Base-by-base conservation (phyloP, 2,888 invertebrate genomes). In the Rhimphoctona megacephalus region DNA sequence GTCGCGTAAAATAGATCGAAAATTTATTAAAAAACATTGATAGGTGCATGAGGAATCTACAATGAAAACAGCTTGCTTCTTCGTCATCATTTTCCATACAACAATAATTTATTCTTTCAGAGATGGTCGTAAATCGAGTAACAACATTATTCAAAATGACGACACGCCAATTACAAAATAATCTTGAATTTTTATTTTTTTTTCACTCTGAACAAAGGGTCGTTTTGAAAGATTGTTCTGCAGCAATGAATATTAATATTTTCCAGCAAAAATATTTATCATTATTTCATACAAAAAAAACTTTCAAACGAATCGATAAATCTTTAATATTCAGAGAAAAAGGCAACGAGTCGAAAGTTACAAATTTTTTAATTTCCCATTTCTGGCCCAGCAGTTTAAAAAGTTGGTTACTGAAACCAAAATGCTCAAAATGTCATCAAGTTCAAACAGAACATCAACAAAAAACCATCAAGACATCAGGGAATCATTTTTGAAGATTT, bases 41-140 rank as follows among this genome's bases (percentile, higher is more conserved):
- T 19, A 72, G 61, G 39, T 54, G 73, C 78, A 69, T 81, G 87
- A 73, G 87, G 83, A 87, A 78, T 85, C 78, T 78, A 79, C 87
- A 82, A 77, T 73, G 66, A 33, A 87, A 72, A 83, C 54, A 72
- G 78, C 43, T 87, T 80, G 82, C 82, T 25, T 57, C 76, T 81
- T 46, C 57, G 72, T 64, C 69, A 76, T 69, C 46, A 82, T 77
- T 49, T 22, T 52, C 25, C 6, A 61, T 72, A 66, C 36, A 81
- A 82, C 77, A 74, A 85, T 67, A 73, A 67, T 85, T 81, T 73
- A 73, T 78, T 81, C 43, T 54, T 64, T 57, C 72, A 33, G 33
- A n/a, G 22, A 30, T 52, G n/a, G 25, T 33, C 61, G 36, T 49
- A 46, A 70, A 43, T 17, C 9, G n/a, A 67, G 22, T 67, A 64